Evolutionary conservation across 2,888 invertebrate species (phyloP).

Genomic region (Ennomos fuscantarius): DNA sequence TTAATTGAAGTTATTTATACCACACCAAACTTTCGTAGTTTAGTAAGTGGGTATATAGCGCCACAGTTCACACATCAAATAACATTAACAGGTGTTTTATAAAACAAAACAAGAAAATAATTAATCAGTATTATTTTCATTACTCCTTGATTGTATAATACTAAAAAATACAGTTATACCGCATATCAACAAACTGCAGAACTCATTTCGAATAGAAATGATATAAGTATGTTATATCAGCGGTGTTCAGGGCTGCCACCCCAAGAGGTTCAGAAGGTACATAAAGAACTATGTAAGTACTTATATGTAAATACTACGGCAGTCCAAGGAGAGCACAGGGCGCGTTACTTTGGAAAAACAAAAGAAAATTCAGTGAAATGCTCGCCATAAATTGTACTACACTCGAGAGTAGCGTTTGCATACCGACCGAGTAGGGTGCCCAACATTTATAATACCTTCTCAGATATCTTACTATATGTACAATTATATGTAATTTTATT

Average conservation of each 20-base stretch:
- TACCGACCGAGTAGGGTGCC: conserved; percentile 65
- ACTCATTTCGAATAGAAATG: conserved; percentile 1
- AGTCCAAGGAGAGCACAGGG: conserved; percentile 46
- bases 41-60: no score
- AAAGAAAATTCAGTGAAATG: conserved; percentile 80
- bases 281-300: conserved; percentile 40
- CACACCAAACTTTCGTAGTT: no score
- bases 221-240: conserved; percentile 1
- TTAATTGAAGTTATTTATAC: no score
- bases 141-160: not conserved
- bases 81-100: no score
- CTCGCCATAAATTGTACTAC: conserved; percentile 80
- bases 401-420: conserved; percentile 79
- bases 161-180: not conserved
- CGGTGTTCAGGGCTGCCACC: conserved; percentile 15
- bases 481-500: not conserved
- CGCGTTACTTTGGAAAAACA: conserved; percentile 73
- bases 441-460: conserved; percentile 3
- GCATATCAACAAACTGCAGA: not conserved
- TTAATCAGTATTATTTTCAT: not conserved
- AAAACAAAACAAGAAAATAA: no score
- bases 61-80: no score
- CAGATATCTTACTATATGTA: not conserved
- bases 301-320: conserved; percentile 55
- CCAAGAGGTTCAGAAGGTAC: conserved; percentile 25